Conservation (phyloP, 2,888 invertebrate species). For the Psylliodes chrysocephalus region DNA sequence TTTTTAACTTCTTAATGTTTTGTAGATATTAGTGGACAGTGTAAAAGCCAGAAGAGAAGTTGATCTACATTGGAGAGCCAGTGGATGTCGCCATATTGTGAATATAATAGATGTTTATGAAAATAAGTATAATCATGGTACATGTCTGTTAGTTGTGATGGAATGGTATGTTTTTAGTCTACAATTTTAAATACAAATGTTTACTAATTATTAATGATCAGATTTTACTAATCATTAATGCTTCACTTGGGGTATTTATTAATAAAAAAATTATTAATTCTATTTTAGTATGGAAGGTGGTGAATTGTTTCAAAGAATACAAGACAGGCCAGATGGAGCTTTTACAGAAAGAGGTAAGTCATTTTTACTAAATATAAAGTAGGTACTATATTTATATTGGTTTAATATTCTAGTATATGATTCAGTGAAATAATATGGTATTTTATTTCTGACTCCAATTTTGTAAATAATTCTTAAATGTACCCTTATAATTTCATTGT, state of each 20-base stretch:
- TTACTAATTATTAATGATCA: no score
- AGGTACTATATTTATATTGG: background rate
- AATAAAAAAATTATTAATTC: no score
- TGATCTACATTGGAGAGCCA: constrained; percentile 94
- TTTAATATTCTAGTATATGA: no score
- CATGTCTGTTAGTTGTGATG: constrained; percentile 98
- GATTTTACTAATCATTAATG: no score
- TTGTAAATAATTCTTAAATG: no score
- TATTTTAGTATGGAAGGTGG: constrained; percentile 92
- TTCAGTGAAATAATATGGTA: no score
- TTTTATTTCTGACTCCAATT: no score
- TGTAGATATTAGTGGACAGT: constrained; percentile 88
- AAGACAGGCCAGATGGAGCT: constrained; percentile 92
- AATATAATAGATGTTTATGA: constrained; percentile 94
- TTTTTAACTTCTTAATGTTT: no score
- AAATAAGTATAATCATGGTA: constrained; percentile 91
- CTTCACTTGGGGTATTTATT: no score
- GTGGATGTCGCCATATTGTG: constrained; percentile 92
- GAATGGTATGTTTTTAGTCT: constrained; percentile 78
- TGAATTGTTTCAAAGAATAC: constrained; percentile 96
- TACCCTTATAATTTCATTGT: no score
- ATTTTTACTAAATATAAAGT: no score
- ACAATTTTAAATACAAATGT: background rate
- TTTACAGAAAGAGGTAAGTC: constrained; percentile 89
- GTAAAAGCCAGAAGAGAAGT: constrained; percentile 94